Evolutionary conservation across 2,113 vertebrate species (phyloP).

Genomic region (Callocephalon fimbriatum): DNA sequence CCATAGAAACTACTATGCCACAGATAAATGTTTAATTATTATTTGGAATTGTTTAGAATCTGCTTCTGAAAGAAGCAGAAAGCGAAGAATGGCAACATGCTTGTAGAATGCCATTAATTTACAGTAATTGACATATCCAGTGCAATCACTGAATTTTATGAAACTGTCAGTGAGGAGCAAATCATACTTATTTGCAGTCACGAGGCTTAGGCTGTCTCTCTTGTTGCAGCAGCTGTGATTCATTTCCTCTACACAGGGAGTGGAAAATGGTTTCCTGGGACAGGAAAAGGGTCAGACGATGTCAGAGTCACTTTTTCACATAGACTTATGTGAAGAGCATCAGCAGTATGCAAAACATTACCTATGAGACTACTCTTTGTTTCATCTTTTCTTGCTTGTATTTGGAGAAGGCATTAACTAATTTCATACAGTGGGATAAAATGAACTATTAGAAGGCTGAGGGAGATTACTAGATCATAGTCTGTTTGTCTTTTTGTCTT

Average conservation of each 20-base stretch:
- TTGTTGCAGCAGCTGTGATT: slow-evolving; percentile 11
- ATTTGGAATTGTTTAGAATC: slow-evolving; percentile 3
- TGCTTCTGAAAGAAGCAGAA: not conserved
- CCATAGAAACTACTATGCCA: not conserved
- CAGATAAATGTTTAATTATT: slow-evolving; percentile 55
- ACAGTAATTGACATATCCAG: slow-evolving; percentile 29
- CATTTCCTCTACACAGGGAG: not conserved
- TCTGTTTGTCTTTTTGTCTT: not conserved
- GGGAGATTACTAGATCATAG: not conserved
- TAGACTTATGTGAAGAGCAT: not conserved
- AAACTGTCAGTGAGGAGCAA: not conserved
- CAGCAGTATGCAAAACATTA: not conserved
- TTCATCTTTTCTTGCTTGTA: not conserved
- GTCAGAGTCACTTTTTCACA: not conserved
- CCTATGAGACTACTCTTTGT: not conserved
- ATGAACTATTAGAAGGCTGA: not conserved
- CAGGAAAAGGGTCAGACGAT: not conserved
- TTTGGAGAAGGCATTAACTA: not conserved
- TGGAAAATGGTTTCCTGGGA: not conserved
- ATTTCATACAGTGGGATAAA: not conserved
- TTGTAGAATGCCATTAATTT: slow-evolving; percentile 20
- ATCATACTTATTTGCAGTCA: not conserved
- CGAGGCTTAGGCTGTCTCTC: not conserved
- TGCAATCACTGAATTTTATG: slow-evolving; percentile 8
- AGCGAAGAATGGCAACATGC: not conserved